Conservation (phyloP, 1,140 invertebrate genomes). For the Aphis gossypii region DNA sequence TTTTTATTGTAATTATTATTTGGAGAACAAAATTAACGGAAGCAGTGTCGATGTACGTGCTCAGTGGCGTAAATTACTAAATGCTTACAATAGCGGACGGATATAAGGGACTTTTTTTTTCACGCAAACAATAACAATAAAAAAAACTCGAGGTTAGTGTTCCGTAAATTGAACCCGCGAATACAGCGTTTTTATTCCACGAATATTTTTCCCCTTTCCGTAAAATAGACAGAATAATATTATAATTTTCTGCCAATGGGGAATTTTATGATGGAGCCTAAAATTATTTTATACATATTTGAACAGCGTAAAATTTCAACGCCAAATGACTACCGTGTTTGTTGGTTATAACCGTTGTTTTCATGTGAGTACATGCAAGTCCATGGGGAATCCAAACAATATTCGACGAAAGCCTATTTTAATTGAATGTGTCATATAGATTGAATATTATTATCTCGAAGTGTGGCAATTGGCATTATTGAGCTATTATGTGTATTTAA, state of each 20-base stretch:
- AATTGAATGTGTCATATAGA: neutral
- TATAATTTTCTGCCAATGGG: conserved; percentile 25
- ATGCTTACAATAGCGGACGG: neutral
- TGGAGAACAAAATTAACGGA: conserved; percentile 24
- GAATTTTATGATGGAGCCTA: conserved; percentile 7
- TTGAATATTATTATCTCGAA: neutral
- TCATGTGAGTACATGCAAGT: neutral
- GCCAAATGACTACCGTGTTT: neutral
- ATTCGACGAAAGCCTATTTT: neutral
- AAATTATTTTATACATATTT: conserved; percentile 49
- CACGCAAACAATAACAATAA: neutral
- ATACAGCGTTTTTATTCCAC: neutral
- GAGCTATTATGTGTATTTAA: neutral
- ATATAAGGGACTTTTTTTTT: conserved; percentile 36
- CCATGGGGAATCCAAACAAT: neutral
- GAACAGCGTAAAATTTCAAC: conserved; percentile 2
- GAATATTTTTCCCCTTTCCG: neutral
- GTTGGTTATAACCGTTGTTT: neutral
- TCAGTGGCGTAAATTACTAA: neutral
- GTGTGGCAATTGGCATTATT: neutral
- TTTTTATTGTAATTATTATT: conserved; percentile 23
- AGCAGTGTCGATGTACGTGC: neutral
- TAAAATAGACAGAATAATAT: conserved; percentile 36
- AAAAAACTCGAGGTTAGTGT: conserved; percentile 37
- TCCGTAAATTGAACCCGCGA: conserved; percentile 32